A percentile compares a stretch with the other conserved stretches of the same genome.
Conservation (phyloP, 1,140 invertebrate species). For the Vanessa tameamea region DNA sequence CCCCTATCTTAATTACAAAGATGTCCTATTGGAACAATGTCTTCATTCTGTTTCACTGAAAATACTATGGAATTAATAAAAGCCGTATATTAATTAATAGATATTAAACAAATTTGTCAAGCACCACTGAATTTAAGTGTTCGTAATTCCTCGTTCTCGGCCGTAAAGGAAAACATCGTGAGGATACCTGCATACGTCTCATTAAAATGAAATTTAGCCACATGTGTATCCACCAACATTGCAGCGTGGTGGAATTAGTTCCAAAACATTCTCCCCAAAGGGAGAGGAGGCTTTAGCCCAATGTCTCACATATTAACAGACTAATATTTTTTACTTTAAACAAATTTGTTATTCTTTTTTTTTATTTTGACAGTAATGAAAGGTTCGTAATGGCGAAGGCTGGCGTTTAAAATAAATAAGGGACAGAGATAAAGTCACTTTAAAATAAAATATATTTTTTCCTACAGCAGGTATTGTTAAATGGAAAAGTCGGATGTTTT, state of each 20-base stretch:
- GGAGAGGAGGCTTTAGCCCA: too few relatives aligned
- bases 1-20: constrained; percentile 35
- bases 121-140: too few relatives aligned
- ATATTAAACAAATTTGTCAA: not conserved
- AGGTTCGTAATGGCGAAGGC: not conserved
- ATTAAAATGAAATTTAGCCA: too few relatives aligned
- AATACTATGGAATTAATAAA: not conserved
- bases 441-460: constrained; percentile 9
- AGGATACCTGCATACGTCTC: too few relatives aligned
- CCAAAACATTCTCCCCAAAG: too few relatives aligned
- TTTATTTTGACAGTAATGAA: not conserved
- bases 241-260: too few relatives aligned
- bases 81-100: not conserved
- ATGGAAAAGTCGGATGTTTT: constrained; percentile 1
- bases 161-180: too few relatives aligned
- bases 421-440: not conserved
- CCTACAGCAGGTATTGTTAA: not conserved
- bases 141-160: too few relatives aligned
- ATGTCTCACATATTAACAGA: too few relatives aligned
- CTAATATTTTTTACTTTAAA: not conserved
- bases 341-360: not conserved
- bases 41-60: constrained; percentile 27
- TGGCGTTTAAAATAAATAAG: constrained; percentile 1
- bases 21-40: constrained; percentile 19
- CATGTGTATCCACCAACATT: too few relatives aligned